Conservation (phyloP, 2,797 vertebrate species). For the Amblyraja radiata region DNA sequence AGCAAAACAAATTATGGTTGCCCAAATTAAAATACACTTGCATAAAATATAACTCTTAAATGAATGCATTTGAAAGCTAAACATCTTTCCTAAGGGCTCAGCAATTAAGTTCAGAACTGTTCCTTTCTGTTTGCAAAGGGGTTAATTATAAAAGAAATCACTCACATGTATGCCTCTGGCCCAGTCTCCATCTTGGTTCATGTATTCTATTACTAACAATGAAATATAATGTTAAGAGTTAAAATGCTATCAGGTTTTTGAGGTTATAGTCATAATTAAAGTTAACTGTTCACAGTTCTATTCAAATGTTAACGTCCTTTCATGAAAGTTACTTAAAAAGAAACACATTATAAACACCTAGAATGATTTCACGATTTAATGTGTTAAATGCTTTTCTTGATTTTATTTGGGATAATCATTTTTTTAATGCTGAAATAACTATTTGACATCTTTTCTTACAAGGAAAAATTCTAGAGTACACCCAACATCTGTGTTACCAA, state of each 20-base stretch:
- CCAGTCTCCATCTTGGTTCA: background rate
- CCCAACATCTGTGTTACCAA: slow-evolving; percentile 32
- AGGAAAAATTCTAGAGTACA: slow-evolving; percentile 11
- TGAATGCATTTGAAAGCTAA: slow-evolving; percentile 25
- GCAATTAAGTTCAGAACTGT: slow-evolving; percentile 22
- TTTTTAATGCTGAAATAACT: background rate
- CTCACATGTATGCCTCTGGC: slow-evolving; percentile 13
- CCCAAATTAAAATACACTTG: background rate
- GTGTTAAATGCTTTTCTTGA: background rate
- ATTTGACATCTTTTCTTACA: slow-evolving; percentile 22
- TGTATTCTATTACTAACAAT: background rate
- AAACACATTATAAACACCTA: background rate
- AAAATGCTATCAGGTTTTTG: background rate
- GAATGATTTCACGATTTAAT: background rate
- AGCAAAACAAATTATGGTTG: background rate
- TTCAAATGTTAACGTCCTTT: background rate
- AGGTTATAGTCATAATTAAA: background rate
- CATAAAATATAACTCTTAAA: background rate
- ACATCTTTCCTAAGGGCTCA: slow-evolving; percentile 15
- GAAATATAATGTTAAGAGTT: slow-evolving; percentile 20
- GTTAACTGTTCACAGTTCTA: slow-evolving; percentile 2
- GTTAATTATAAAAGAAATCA: slow-evolving; percentile 29
- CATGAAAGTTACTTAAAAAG: background rate
- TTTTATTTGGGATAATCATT: background rate
- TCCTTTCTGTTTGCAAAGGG: slow-evolving; percentile 14